phyloP scores from a whole-genome alignment of 2,888 invertebrate species.

The Argyresthia goedartella region DNA sequence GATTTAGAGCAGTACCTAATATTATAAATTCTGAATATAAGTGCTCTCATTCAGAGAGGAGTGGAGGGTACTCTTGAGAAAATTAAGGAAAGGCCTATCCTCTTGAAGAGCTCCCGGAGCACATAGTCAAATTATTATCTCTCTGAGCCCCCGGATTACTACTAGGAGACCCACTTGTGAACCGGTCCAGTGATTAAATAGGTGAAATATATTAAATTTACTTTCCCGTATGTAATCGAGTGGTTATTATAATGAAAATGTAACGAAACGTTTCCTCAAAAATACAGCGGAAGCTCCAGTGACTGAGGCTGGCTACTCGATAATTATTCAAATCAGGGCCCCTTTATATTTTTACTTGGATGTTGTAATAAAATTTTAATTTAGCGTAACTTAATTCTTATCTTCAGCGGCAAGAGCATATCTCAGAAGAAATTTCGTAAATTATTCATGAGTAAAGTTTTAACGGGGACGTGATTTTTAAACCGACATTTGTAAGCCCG shows the following conservation, averaged over 20 bases:
- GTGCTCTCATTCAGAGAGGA: conserved; percentile 54
- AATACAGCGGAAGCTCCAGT: conserved; percentile 26
- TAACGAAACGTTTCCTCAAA: conserved; percentile 1
- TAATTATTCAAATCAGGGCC: conserved; percentile 56
- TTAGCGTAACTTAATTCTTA: conserved; percentile 64
- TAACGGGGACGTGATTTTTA: conserved; percentile 66
- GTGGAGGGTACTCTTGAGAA: conserved; percentile 56
- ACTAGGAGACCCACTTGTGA: conserved; percentile 22
- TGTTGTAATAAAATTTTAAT: conserved; percentile 60
- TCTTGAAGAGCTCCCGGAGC: conserved; percentile 51
- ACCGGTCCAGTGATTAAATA: not conserved
- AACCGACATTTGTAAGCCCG: conserved; percentile 63
- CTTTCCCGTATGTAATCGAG: not conserved
- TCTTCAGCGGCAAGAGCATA: conserved; percentile 60
- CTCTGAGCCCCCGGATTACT: conserved; percentile 24
- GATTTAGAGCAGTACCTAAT: conserved; percentile 58
- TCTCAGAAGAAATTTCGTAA: conserved; percentile 65
- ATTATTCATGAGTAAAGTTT: conserved; percentile 70
- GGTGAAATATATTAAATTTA: not conserved
- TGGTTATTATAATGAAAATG: not conserved
- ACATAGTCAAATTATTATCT: conserved; percentile 54
- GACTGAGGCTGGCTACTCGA: conserved; percentile 25
- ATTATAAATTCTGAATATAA: conserved; percentile 66
- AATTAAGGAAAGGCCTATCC: conserved; percentile 61
- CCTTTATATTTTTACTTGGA: conserved; percentile 53